These are phyloP conservation scores for Ophioderma brevispina DNA, from an alignment of 35 echinoderm and acorn worm species.

Conservation along the genomic window DNA sequence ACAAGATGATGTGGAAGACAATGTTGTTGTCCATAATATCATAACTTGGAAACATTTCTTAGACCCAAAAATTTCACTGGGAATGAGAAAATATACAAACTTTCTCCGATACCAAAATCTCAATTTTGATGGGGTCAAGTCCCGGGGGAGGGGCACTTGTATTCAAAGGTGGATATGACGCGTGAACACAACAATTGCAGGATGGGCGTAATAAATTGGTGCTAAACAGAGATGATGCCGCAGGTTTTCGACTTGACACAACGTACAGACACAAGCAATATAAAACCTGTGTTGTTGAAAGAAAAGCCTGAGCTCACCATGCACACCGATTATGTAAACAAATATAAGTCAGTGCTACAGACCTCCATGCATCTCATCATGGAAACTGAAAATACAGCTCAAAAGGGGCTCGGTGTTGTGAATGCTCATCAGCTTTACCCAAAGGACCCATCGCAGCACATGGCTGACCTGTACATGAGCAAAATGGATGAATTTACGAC, in stretches of 20 bases:
- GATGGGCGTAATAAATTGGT: slow-evolving; percentile 41
- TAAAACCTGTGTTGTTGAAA: neutral
- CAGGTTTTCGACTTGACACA: slow-evolving; percentile 36
- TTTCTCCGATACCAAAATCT: too few species aligned
- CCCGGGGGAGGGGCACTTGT: too few species aligned
- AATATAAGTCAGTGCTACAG: slow-evolving; percentile 58
- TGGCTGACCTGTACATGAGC: slow-evolving; percentile 41
- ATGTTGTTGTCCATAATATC: too few species aligned
- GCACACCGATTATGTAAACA: slow-evolving; percentile 56
- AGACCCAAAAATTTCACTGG: too few species aligned
- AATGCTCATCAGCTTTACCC: slow-evolving; percentile 34
- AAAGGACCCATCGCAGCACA: slow-evolving; percentile 47
- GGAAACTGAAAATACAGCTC: slow-evolving; percentile 26
- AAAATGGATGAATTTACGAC: slow-evolving; percentile 10
- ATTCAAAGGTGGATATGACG: too few species aligned
- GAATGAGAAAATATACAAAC: too few species aligned
- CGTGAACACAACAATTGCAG: slow-evolving; percentile 50
- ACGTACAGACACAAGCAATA: slow-evolving; percentile 59
- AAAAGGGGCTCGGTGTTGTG: slow-evolving; percentile 30
- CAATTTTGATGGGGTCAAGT: too few species aligned
- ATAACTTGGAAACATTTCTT: too few species aligned
- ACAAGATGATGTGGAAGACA: too few species aligned
- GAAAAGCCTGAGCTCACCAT: slow-evolving; percentile 40
- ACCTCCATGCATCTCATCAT: slow-evolving; percentile 51
- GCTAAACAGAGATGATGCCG: slow-evolving; percentile 51